Base-by-base conservation (phyloP, 2,113 vertebrate genomes). In the Prochilodus magdalenae region DNA sequence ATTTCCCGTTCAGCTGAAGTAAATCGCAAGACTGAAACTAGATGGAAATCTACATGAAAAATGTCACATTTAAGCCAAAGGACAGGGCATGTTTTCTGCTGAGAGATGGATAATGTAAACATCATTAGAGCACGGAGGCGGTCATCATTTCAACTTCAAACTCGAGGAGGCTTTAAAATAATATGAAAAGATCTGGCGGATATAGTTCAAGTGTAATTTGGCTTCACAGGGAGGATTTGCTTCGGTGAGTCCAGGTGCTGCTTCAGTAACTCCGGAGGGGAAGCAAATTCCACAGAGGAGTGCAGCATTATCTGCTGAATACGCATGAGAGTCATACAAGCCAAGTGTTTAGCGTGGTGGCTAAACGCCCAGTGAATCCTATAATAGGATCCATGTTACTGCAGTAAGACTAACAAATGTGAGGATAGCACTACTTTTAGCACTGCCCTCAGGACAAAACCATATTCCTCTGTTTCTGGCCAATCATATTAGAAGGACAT, bases 81-180 rank as follows among this genome's bases (percentile, higher is more conserved):
- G 74, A 36, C 16, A 27, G 69, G n/a, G 60, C 73, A 49, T 47
- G 24, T 67, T 76, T 33, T 72, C 69, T 73, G 62, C 60, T 40
- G 79, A 53, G 79, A 81, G 40, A 74, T 13, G 53, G 77, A 26
- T 67, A 60, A 24, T 66, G 51, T 72, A 74, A 73, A 59, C 73
- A 36, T 67, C 60, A 78, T 72, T 49, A 79, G 26, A 72, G 26
- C 30, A 36, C 55, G 24, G 26, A 36, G 30, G 16, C 75, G 73
- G 62, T 81, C 67, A 73, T 82, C 67, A 49, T 81, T 73, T 81
- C 73, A 67, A 60, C 67, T 77, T 73, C 57, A 73, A 36, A 33
- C 60, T 33, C 1, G 22, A 81, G 69, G 59, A 84, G 70, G 60
- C 51, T 73, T 77, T 73, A 36, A 57, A 18, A 40, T 26, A 44